Conservation (phyloP, 1,140 invertebrate species). For the Alviniconcha marisindica region DNA sequence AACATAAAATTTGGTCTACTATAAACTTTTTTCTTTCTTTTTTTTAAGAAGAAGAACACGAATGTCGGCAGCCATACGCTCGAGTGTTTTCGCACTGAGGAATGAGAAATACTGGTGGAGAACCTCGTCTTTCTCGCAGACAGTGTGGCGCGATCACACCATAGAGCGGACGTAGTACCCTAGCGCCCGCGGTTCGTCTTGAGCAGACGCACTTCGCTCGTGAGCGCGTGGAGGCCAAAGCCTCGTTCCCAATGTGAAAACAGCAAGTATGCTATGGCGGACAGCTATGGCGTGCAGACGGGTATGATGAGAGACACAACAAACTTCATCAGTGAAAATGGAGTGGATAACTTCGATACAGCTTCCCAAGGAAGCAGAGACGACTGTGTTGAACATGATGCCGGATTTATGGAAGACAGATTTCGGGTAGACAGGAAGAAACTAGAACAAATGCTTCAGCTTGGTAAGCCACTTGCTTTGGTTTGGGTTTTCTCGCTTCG, state of each 20-base stretch:
- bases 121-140: neutral
- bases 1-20: neutral
- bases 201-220: constrained; percentile 2
- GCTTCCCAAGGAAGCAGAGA: constrained; percentile 65
- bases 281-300: constrained; percentile 59
- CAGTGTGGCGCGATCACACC: neutral
- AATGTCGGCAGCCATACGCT: neutral
- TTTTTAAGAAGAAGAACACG: neutral
- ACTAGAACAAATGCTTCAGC: constrained; percentile 90
- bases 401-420: constrained; percentile 83
- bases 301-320: constrained; percentile 64
- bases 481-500: neutral
- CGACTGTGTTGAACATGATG: constrained; percentile 64
- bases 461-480: constrained; percentile 76
- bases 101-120: neutral
- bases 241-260: constrained; percentile 68
- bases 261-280: constrained; percentile 73
- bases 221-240: constrained; percentile 32
- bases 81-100: neutral
- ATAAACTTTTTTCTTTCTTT: too few species aligned
- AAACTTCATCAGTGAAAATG: constrained; percentile 61
- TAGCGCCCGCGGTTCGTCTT: neutral
- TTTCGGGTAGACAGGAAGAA: constrained; percentile 94
- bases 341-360: constrained; percentile 65
- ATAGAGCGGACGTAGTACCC: too few species aligned